These are phyloP conservation scores for Trichoplusia ni DNA, from an alignment of 1,140 invertebrate genomes.

Conservation along the genomic window DNA sequence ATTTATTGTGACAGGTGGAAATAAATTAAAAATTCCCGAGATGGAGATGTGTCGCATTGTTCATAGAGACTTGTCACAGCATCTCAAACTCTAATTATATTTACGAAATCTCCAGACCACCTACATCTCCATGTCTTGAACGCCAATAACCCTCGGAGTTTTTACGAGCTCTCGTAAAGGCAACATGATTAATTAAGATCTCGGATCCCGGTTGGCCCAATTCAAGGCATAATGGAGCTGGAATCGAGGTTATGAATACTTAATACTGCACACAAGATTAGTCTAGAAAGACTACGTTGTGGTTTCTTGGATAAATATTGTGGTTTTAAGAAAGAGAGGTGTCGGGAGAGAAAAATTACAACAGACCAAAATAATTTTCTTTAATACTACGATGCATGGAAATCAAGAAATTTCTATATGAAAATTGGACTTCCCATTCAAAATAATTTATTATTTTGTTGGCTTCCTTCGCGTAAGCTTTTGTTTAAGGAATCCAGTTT, in stretches of 20 bases:
- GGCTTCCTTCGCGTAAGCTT: too few species aligned
- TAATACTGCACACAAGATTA: neutral
- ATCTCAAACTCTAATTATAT: too few species aligned
- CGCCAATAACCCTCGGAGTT: neutral
- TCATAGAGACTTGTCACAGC: too few species aligned
- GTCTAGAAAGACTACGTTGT: neutral
- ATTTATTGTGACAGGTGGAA: too few species aligned
- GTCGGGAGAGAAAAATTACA: neutral
- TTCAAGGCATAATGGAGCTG: neutral
- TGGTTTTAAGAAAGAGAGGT: neutral
- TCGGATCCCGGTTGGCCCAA: neutral
- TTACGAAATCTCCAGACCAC: neutral
- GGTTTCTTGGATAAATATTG: neutral
- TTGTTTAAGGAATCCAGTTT: too few species aligned
- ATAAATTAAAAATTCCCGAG: too few species aligned
- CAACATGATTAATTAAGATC: constrained; percentile 12
- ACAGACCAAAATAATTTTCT: too few species aligned
- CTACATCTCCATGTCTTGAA: neutral
- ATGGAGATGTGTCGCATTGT: too few species aligned
- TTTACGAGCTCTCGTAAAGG: constrained; percentile 21
- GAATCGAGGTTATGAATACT: neutral
- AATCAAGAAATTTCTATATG: too few species aligned
- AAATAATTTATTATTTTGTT: too few species aligned
- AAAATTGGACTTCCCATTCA: too few species aligned
- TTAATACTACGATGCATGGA: too few species aligned